phyloP scores from a whole-genome alignment of 2,888 invertebrate species.

The Diploptera punctata region DNA sequence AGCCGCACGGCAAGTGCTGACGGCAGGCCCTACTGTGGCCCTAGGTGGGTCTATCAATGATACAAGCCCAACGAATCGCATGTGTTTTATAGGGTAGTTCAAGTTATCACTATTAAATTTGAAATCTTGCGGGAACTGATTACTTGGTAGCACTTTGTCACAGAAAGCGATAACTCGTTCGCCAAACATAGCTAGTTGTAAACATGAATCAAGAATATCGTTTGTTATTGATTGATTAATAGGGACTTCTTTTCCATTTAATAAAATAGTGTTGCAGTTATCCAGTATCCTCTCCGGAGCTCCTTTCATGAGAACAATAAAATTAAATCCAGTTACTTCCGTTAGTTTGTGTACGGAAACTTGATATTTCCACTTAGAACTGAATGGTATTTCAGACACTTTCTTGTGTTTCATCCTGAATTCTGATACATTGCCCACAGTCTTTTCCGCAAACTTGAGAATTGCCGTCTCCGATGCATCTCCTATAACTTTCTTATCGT shows the following conservation, averaged over 20 bases:
- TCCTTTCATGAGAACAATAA: slow-evolving; percentile 77
- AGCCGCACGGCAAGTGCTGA: slow-evolving; percentile 70
- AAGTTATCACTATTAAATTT: slow-evolving; percentile 63
- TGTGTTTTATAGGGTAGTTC: slow-evolving; percentile 71
- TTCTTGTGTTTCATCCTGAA: slow-evolving; percentile 62
- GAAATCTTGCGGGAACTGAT: slow-evolving; percentile 59
- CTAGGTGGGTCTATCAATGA: slow-evolving; percentile 71
- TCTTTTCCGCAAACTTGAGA: slow-evolving; percentile 68
- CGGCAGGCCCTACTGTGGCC: slow-evolving; percentile 68
- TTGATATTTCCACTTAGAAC: slow-evolving; percentile 73
- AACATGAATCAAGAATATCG: slow-evolving; percentile 54
- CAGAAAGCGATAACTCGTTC: slow-evolving; percentile 61
- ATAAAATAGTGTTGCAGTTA: slow-evolving; percentile 48
- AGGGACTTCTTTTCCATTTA: slow-evolving; percentile 9
- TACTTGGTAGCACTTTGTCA: not conserved
- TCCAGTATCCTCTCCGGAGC: slow-evolving; percentile 76
- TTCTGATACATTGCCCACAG: slow-evolving; percentile 62
- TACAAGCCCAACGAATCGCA: slow-evolving; percentile 68
- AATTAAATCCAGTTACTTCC: slow-evolving; percentile 54
- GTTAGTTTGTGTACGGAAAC: slow-evolving; percentile 71
- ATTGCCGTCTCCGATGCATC: slow-evolving; percentile 76
- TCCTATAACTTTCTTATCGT: slow-evolving; percentile 65
- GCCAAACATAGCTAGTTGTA: slow-evolving; percentile 65
- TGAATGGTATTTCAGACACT: slow-evolving; percentile 71
- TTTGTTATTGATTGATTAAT: slow-evolving; percentile 47